Evolutionary conservation across 2,113 vertebrate genomes (phyloP).

Genomic region (Thinocorus orbignyianus): DNA sequence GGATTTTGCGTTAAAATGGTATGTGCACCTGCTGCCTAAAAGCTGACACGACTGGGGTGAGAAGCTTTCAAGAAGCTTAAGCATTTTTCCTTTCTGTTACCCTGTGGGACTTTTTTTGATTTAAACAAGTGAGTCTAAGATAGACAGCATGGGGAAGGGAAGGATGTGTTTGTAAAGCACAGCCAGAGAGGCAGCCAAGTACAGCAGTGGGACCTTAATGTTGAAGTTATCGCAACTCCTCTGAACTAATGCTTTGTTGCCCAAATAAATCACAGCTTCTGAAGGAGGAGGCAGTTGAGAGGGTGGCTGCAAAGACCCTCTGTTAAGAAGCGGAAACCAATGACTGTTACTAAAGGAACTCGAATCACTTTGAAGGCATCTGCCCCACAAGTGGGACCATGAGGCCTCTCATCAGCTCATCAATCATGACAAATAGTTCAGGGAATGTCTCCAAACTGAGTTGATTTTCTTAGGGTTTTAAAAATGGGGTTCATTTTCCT

Average conservation of each 20-base stretch:
- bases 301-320: neutral
- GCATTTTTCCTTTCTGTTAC: neutral
- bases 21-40: neutral
- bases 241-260: neutral
- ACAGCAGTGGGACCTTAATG: neutral
- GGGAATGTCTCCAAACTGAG: neutral
- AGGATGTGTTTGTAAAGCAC: neutral
- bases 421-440: neutral
- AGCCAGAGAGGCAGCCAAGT: neutral
- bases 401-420: neutral
- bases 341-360: neutral
- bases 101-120: neutral
- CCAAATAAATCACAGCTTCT: constrained; percentile 1
- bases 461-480: neutral
- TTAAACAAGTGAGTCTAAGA: neutral
- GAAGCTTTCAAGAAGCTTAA: neutral
- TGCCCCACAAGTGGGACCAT: neutral
- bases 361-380: neutral
- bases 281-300: neutral
- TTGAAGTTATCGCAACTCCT: neutral
- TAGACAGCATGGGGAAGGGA: neutral
- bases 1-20: neutral
- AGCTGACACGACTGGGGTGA: neutral
- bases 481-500: neutral
- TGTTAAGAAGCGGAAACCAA: neutral